Conservation (phyloP, 2,113 vertebrate genomes). For the Salvator merianae region DNA sequence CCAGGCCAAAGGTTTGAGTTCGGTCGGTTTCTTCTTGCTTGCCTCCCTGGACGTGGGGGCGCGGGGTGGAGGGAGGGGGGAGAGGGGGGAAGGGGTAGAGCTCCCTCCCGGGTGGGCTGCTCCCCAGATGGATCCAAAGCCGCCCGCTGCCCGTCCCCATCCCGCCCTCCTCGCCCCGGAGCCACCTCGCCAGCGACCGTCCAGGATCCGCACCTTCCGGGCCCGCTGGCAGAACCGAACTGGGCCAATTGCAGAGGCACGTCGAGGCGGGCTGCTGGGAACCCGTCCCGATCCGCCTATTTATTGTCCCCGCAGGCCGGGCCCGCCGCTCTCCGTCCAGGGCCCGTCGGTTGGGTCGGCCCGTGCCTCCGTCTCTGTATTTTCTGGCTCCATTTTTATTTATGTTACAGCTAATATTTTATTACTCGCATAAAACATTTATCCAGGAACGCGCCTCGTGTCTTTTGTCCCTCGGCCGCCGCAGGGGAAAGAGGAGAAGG, state of each 20-base stretch:
- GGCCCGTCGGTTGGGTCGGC: slow-evolving; percentile 70
- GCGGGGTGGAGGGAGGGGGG: background rate
- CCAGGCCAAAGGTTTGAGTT: slow-evolving; percentile 80
- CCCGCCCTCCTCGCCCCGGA: background rate
- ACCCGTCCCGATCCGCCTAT: slow-evolving; percentile 76
- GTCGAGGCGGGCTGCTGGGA: slow-evolving; percentile 76
- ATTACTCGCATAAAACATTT: slow-evolving; percentile 99
- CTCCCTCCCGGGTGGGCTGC: background rate
- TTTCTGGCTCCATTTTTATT: slow-evolving; percentile 96
- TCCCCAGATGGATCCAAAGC: background rate
- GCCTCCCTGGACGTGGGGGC: background rate
- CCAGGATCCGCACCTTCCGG: background rate
- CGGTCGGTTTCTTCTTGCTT: slow-evolving; percentile 70
- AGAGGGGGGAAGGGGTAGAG: background rate
- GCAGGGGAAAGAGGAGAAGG: background rate
- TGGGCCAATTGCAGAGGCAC: too few relatives aligned
- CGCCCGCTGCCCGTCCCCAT: background rate
- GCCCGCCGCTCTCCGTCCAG: slow-evolving; percentile 74
- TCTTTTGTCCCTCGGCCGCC: slow-evolving; percentile 76
- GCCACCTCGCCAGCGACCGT: background rate
- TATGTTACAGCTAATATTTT: slow-evolving; percentile 99
- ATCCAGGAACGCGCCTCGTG: slow-evolving; percentile 92
- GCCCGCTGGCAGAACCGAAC: too few relatives aligned
- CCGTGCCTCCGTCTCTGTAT: slow-evolving; percentile 61
- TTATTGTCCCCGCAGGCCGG: slow-evolving; percentile 95